Evolutionary conservation across 2,113 vertebrate genomes (phyloP).

Genomic region (Cyanistes caeruleus): DNA sequence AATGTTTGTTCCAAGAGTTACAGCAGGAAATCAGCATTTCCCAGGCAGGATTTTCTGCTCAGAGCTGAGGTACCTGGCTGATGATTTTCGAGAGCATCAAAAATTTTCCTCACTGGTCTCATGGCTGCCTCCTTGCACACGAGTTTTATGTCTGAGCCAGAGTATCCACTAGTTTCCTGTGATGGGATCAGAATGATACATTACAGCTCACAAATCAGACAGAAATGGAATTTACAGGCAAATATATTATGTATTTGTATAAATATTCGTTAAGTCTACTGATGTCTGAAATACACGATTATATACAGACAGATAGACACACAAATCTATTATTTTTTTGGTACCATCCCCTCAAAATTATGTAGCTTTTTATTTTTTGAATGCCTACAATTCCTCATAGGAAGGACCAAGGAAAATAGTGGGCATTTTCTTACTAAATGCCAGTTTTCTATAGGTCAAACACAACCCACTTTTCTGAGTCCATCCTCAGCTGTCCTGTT

Average conservation of each 20-base stretch:
- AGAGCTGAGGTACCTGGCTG: slow-evolving; percentile 74
- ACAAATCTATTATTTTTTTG: not conserved
- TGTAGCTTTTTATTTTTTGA: not conserved
- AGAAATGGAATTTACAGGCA: not conserved
- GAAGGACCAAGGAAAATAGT: not conserved
- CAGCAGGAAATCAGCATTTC: not conserved
- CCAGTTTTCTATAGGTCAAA: not conserved
- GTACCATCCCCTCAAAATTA: not conserved
- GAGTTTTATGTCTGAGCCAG: slow-evolving; percentile 91
- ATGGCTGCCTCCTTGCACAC: slow-evolving; percentile 97
- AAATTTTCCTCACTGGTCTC: slow-evolving; percentile 92
- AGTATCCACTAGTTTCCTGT: slow-evolving; percentile 90
- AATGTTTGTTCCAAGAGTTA: not conserved
- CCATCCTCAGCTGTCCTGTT: not conserved
- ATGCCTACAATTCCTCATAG: not conserved
- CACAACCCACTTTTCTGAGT: not conserved
- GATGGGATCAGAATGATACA: not conserved
- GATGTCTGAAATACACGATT: rapidly evolving
- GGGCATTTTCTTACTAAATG: not conserved
- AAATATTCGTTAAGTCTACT: not conserved
- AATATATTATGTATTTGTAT: not conserved
- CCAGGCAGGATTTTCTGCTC: rapidly evolving
- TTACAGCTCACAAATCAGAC: not conserved
- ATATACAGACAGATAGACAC: not conserved
- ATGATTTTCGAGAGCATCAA: slow-evolving; percentile 86